Percentiles rank a stretch among this genome's conserved stretches.
These are phyloP conservation scores for Manacus vitellinus DNA, from an alignment of 2,113 vertebrate genomes.

Conservation along the genomic window DNA sequence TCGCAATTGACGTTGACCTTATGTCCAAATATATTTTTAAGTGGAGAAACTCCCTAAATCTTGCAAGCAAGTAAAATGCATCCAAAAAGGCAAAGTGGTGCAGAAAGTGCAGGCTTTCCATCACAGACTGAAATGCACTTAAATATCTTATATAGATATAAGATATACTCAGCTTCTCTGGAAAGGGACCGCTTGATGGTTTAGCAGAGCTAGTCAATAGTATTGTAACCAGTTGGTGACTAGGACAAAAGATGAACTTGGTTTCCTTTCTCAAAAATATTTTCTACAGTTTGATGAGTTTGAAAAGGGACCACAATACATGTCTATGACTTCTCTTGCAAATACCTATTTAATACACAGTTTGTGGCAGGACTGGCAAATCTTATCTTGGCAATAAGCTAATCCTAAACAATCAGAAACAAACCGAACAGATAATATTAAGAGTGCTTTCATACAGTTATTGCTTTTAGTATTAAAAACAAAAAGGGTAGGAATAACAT, in stretches of 20 bases:
- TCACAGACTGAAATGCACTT: neutral
- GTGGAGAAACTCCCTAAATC: neutral
- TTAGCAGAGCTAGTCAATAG: neutral
- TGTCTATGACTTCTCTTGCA: neutral
- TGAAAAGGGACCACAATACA: neutral
- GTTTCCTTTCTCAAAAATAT: neutral
- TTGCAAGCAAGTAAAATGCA: neutral
- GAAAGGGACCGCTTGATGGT: neutral
- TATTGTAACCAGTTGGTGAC: neutral
- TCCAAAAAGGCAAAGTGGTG: neutral
- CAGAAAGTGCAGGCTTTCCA: neutral
- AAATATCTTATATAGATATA: neutral
- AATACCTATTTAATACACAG: neutral
- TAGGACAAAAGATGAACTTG: neutral
- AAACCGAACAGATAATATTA: neutral
- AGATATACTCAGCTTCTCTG: neutral
- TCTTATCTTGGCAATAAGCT: neutral
- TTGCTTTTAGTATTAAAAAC: neutral
- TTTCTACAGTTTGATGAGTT: neutral
- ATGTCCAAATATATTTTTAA: neutral
- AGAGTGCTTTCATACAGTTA: neutral
- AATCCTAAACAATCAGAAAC: neutral
- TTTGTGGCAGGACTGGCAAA: neutral
- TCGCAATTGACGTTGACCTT: fast-evolving
- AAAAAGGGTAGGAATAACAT: fast-evolving